phyloP scores from a whole-genome alignment of 2,797 vertebrate species.

The Eutrigla gurnardus region DNA sequence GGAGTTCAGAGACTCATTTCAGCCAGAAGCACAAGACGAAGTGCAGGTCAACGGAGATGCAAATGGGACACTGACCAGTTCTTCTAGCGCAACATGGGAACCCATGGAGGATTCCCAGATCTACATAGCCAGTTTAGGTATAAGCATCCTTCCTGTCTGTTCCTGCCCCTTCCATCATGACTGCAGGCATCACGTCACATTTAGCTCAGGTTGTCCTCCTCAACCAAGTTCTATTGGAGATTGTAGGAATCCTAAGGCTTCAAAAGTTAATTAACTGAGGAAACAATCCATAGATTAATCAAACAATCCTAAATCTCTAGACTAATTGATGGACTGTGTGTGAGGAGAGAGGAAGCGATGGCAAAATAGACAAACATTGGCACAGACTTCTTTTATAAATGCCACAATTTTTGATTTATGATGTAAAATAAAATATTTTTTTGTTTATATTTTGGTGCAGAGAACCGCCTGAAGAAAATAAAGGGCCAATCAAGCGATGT shows the following conservation, averaged over 20 bases:
- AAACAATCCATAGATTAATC: background rate
- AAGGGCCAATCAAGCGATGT: constrained; percentile 93
- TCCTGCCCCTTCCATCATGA: background rate
- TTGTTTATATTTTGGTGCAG: constrained; percentile 72
- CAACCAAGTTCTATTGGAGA: background rate
- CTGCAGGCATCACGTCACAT: background rate
- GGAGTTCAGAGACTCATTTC: constrained; percentile 91
- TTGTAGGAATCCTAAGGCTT: background rate
- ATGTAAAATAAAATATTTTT: background rate
- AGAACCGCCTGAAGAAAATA: constrained; percentile 93
- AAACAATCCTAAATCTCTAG: no score
- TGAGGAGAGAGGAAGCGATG: background rate
- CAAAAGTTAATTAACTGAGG: background rate
- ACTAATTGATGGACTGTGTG: background rate
- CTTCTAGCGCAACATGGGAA: constrained; percentile 85
- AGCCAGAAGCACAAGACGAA: constrained; percentile 62
- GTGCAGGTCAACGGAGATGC: constrained; percentile 57
- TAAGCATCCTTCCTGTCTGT: background rate
- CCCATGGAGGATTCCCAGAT: constrained; percentile 94
- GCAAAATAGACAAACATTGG: background rate
- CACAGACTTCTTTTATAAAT: background rate
- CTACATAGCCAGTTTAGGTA: constrained; percentile 95
- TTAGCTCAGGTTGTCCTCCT: background rate
- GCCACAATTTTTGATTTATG: background rate
- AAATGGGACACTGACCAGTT: constrained; percentile 33